A percentile compares a stretch with the other conserved stretches of the same genome.
Evolutionary conservation across 1,140 invertebrate species (phyloP).

Genomic region (Drosophila hydei): DNA sequence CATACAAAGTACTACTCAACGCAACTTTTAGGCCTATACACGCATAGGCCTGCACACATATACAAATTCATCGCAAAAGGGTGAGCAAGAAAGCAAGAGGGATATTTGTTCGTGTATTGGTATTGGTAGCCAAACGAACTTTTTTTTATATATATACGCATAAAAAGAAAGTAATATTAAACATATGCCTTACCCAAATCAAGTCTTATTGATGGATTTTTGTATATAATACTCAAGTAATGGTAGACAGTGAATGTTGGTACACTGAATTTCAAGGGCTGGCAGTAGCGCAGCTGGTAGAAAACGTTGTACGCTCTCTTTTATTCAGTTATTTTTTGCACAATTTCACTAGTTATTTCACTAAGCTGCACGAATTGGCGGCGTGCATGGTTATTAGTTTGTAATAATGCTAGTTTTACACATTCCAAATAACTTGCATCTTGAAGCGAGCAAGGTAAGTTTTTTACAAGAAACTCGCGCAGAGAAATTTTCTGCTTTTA

Average conservation of each 20-base stretch:
- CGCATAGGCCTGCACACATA: neutral
- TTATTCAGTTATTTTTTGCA: conserved; percentile 42
- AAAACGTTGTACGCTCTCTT: conserved; percentile 52
- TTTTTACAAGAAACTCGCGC: conserved; percentile 65
- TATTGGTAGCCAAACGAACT: conserved; percentile 10
- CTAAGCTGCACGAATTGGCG: conserved; percentile 19
- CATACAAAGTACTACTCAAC: conserved; percentile 53
- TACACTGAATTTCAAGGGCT: conserved; percentile 38
- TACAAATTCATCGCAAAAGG: conserved; percentile 19
- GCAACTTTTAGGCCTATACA: conserved; percentile 35
- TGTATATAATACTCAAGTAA: conserved; percentile 7
- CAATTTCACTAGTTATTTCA: conserved; percentile 37
- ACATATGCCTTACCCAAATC: conserved; percentile 17
- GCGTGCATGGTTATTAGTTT: conserved; percentile 26
- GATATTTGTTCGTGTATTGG: conserved; percentile 6
- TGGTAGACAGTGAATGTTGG: conserved; percentile 12
- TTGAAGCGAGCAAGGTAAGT: conserved; percentile 57
- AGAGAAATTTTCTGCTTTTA: conserved; percentile 71
- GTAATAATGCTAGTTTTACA: conserved; percentile 41
- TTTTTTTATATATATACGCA: neutral
- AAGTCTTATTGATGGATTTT: no score
- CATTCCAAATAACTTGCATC: conserved; percentile 62
- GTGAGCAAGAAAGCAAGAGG: conserved; percentile 37
- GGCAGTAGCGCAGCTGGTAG: conserved; percentile 42
- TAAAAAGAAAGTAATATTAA: conserved; percentile 1